These are phyloP conservation scores for Macrocentrus cingulum DNA, from an alignment of 1,140 invertebrate genomes.

Conservation along the genomic window DNA sequence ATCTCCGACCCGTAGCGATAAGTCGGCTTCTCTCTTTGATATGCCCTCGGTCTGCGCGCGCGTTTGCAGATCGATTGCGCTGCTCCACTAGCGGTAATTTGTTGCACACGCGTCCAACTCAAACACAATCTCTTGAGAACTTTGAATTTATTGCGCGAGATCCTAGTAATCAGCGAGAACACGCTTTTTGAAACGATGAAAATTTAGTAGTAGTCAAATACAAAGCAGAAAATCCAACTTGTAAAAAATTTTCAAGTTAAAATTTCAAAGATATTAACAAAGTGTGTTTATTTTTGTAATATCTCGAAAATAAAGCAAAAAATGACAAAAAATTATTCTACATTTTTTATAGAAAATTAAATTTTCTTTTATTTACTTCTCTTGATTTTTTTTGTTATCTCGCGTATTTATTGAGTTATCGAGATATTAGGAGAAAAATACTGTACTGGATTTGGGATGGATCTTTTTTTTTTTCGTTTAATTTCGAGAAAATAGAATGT, in stretches of 20 bases:
- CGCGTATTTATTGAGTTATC: no score
- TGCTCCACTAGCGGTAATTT: neutral
- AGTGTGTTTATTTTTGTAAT: no score
- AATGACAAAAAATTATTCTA: no score
- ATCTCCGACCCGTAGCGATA: no score
- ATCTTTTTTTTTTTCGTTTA: neutral
- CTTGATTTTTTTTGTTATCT: no score
- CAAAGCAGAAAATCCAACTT: neutral
- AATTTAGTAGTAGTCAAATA: no score
- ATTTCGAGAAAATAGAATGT: constrained; percentile 19
- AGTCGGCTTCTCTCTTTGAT: neutral
- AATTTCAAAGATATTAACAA: no score
- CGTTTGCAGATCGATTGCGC: neutral
- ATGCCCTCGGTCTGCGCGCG: neutral
- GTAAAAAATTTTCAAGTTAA: neutral
- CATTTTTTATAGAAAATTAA: no score
- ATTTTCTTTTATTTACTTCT: no score
- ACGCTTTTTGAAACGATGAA: constrained; percentile 26
- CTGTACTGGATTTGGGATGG: neutral
- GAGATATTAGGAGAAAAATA: no score
- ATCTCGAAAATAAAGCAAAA: no score
- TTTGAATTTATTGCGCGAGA: constrained; percentile 13
- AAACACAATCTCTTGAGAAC: constrained; percentile 17
- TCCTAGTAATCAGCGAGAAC: constrained; percentile 17
- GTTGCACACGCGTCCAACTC: constrained; percentile 14